A percentile compares a stretch with the other conserved stretches of the same genome.
These are phyloP conservation scores for Balanococcus diminutus DNA, from an alignment of 2,888 invertebrate species.

Conservation along the genomic window DNA sequence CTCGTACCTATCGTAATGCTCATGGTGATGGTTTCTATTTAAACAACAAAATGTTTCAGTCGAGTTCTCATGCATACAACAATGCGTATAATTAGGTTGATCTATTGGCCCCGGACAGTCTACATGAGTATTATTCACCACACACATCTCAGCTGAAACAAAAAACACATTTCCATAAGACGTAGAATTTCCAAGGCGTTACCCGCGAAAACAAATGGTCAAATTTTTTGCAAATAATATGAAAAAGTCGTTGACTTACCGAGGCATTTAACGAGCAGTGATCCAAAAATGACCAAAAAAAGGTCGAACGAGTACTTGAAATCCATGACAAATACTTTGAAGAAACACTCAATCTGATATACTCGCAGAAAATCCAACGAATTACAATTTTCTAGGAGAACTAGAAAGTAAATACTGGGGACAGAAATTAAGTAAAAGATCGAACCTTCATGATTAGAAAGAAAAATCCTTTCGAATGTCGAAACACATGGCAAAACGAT, in stretches of 20 bases:
- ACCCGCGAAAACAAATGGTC: background rate
- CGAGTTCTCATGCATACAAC: slow-evolving; percentile 45
- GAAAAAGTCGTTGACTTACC: too few relatives aligned
- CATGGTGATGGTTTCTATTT: background rate
- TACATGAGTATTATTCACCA: background rate
- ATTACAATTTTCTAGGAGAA: background rate
- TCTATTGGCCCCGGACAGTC: slow-evolving; percentile 36
- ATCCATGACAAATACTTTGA: background rate
- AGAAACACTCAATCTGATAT: too few relatives aligned
- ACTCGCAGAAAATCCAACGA: background rate
- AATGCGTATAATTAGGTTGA: slow-evolving; percentile 16
- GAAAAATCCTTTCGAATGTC: background rate
- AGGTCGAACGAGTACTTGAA: background rate
- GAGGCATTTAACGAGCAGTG: background rate
- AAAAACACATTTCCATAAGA: background rate
- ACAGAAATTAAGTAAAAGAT: background rate
- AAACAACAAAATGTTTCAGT: slow-evolving; percentile 40
- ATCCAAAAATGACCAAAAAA: background rate
- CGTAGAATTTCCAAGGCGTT: background rate
- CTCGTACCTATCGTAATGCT: background rate
- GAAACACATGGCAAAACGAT: slow-evolving; percentile 26
- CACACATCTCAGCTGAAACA: background rate
- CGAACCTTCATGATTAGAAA: background rate
- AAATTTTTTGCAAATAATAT: background rate
- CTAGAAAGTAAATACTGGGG: background rate